A percentile compares a stretch with the other conserved stretches of the same genome.
Conservation (phyloP, 2,797 vertebrate genomes). For the Syndactyla subalaris region DNA sequence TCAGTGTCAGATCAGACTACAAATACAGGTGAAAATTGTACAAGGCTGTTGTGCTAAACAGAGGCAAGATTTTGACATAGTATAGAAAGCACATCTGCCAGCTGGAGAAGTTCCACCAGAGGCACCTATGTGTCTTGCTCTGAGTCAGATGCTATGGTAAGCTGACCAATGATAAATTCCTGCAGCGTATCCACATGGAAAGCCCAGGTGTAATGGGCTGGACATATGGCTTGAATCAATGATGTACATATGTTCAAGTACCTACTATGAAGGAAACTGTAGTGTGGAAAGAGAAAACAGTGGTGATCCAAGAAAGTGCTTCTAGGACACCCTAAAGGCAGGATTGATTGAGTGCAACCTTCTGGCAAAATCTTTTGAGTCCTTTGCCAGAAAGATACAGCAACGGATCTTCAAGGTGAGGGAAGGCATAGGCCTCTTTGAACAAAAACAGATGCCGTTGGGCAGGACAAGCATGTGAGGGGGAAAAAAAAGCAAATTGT, state of each 20-base stretch:
- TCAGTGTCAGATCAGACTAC: neutral
- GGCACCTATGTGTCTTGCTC: slow-evolving; percentile 41
- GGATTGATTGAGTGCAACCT: slow-evolving; percentile 70
- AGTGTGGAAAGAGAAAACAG: slow-evolving; percentile 60
- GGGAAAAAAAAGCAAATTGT: neutral
- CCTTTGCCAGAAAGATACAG: slow-evolving; percentile 59
- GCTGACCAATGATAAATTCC: slow-evolving; percentile 64
- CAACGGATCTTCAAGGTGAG: slow-evolving; percentile 57
- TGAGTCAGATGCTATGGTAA: slow-evolving; percentile 40
- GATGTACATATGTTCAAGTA: slow-evolving; percentile 56
- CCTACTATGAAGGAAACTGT: slow-evolving; percentile 43
- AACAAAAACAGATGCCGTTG: slow-evolving; percentile 55
- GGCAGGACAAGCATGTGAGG: neutral
- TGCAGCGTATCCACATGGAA: slow-evolving; percentile 39
- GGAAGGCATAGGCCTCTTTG: slow-evolving; percentile 44
- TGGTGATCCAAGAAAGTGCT: slow-evolving; percentile 51
- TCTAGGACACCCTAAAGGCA: slow-evolving; percentile 66
- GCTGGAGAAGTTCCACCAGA: slow-evolving; percentile 59
- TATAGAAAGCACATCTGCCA: slow-evolving; percentile 26
- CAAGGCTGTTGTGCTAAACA: neutral
- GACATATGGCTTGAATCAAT: slow-evolving; percentile 67
- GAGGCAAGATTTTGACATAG: slow-evolving; percentile 1
- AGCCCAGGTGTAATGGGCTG: slow-evolving; percentile 50
- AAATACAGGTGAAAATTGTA: neutral
- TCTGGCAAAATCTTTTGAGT: slow-evolving; percentile 64